Conservation (phyloP, 2,888 invertebrate genomes). For the Iphiclides podalirius region DNA sequence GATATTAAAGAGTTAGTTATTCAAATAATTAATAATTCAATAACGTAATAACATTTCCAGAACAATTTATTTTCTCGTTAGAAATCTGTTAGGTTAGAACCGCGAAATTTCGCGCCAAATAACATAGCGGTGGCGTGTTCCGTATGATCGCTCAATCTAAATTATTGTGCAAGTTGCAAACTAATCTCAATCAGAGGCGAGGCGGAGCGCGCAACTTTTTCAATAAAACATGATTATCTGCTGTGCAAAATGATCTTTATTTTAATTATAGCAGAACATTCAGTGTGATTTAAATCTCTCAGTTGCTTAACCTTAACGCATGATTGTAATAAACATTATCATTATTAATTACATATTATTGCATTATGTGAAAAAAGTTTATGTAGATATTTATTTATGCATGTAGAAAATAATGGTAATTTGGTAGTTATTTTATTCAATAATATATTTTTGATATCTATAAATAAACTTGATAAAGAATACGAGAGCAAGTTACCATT, state of each 20-base stretch:
- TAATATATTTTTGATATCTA: too few species aligned
- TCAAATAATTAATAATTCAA: too few species aligned
- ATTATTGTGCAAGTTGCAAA: conserved; percentile 70
- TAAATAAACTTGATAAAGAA: too few species aligned
- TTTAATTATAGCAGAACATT: conserved; percentile 11
- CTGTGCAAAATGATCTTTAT: conserved; percentile 21
- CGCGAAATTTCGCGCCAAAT: conserved; percentile 46
- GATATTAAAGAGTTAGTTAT: too few species aligned
- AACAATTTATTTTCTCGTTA: background rate
- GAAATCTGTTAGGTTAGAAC: conserved; percentile 37
- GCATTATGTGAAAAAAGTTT: too few species aligned
- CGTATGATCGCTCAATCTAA: conserved; percentile 68
- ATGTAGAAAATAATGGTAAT: too few species aligned
- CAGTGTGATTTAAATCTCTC: background rate
- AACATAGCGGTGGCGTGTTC: conserved; percentile 35
- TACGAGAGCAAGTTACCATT: too few species aligned
- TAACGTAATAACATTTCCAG: too few species aligned
- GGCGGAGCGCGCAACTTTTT: conserved; percentile 57
- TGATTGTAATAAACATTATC: background rate
- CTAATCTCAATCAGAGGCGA: conserved; percentile 66
- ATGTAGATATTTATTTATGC: too few species aligned
- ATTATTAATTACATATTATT: too few species aligned
- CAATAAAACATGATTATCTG: conserved; percentile 73
- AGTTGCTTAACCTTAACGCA: too few species aligned
- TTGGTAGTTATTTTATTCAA: too few species aligned